phyloP scores from a whole-genome alignment of 2,797 vertebrate species.

The Platyrinchus mystaceus region DNA sequence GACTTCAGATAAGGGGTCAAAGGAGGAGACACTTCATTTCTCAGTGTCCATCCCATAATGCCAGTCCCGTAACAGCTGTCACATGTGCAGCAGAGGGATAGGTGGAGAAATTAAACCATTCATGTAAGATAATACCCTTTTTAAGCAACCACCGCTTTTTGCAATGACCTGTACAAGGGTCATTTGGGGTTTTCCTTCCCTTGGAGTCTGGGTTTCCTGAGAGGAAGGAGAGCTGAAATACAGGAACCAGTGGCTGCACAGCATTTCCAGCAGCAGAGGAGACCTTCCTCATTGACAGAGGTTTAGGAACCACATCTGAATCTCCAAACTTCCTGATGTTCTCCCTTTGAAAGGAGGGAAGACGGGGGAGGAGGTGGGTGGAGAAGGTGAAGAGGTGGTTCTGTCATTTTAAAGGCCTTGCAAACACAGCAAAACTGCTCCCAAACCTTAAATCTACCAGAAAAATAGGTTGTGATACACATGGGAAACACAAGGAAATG shows the following conservation, averaged over 20 bases:
- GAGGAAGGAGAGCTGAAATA: conserved; percentile 56
- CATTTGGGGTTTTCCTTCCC: conserved; percentile 54
- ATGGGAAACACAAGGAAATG: background rate
- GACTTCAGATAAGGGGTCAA: background rate
- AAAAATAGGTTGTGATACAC: background rate
- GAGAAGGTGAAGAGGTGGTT: background rate
- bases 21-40: background rate
- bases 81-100: background rate
- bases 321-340: conserved; percentile 33
- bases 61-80: background rate
- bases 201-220: conserved; percentile 46
- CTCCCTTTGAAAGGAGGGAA: conserved; percentile 26
- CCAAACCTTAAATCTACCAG: background rate
- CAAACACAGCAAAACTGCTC: background rate
- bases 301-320: conserved; percentile 13
- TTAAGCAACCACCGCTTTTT: conserved; percentile 16
- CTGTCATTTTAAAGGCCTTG: background rate
- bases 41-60: background rate
- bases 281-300: conserved; percentile 2
- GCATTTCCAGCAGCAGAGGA: background rate
- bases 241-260: conserved; percentile 43
- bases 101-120: background rate
- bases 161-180: conserved; percentile 1
- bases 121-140: background rate
- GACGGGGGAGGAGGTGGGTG: background rate